Base-by-base conservation (phyloP, 1,140 invertebrate species). In the Frieseomelitta varia region DNA sequence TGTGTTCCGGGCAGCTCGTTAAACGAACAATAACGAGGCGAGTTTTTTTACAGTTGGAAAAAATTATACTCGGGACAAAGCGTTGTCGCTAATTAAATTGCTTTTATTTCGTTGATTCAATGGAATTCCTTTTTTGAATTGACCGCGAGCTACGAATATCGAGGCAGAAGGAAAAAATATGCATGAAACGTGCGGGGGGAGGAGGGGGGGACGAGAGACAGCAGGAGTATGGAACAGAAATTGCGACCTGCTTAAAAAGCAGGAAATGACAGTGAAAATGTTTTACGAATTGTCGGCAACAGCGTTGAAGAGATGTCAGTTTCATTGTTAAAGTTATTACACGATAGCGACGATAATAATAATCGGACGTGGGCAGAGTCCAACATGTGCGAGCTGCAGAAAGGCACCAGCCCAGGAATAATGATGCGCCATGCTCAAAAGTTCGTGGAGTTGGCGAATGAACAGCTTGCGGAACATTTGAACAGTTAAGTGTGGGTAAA, bases 301-400 rank as follows among this genome's bases (percentile, higher is more conserved):
- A 4, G 15, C 30, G 53, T 19, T 12, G 56, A 76, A 27, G 39
- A 39, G 74, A 47, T 11, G 55, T 39, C 55, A 21, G 30, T 24
- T n/a, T 24, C 53, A n/a, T 58, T 55, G 72, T 55, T 74, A 30
- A 58, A 76, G 56, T 76, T 39, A 58, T 61, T 77, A 65, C 58
- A 11, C 56, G 75, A 65, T 61, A 65, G 34, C 10, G 58, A 17
- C 24, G 34, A 51, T n/a, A n/a, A 77, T n/a, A n/a, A 77, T 65
- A 53, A 53, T 30, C n/a, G 61, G 24, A 53, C 14, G 2, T 21
- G 72, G n/a, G 51, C 10, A 51, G 61, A 0, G n/a, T 11, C 47
- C 24, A 53, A 27, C 24, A 63, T 21, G 24, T 15, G 34, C 58
- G 17, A 77, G 24, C 3, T 58, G 8, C 17, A 12, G 39, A 27